phyloP scores from a whole-genome alignment of 1,140 invertebrate species.

The Drosophila pectinifera region DNA sequence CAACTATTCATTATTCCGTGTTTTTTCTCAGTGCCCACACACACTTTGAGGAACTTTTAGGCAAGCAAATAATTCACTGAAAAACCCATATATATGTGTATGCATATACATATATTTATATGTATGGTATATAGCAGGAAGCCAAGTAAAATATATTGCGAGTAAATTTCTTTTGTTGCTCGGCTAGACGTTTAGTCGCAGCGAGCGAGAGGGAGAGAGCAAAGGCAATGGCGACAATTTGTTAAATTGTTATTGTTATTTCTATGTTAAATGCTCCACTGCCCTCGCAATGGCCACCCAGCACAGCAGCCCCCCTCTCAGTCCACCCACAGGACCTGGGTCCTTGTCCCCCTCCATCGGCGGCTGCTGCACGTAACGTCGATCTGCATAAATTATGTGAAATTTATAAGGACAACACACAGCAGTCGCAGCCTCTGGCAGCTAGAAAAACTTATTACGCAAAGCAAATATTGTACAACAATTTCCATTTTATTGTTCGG shows the following conservation, averaged over 20 bases:
- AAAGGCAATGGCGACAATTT: slow-evolving; percentile 74
- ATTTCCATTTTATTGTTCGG: slow-evolving; percentile 63
- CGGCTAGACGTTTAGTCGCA: slow-evolving; percentile 68
- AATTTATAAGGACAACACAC: slow-evolving; percentile 76
- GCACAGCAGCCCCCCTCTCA: background rate
- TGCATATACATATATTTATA: slow-evolving; percentile 8
- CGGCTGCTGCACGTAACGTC: slow-evolving; percentile 76
- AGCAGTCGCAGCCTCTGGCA: slow-evolving; percentile 33
- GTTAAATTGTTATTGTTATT: slow-evolving; percentile 84
- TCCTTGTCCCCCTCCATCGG: background rate
- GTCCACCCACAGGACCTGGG: background rate
- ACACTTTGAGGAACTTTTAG: slow-evolving; percentile 44
- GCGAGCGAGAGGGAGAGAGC: slow-evolving; percentile 4
- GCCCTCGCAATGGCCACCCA: slow-evolving; percentile 62
- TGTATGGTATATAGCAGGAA: slow-evolving; percentile 65
- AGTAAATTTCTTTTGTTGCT: slow-evolving; percentile 77
- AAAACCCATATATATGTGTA: slow-evolving; percentile 41
- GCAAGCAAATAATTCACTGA: slow-evolving; percentile 73
- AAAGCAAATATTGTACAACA: slow-evolving; percentile 76
- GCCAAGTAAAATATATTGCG: slow-evolving; percentile 78
- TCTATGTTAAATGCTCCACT: slow-evolving; percentile 81
- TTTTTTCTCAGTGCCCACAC: slow-evolving; percentile 4
- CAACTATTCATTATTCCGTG: too few relatives aligned
- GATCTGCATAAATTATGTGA: slow-evolving; percentile 82
- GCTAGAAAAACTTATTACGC: slow-evolving; percentile 73